Evolutionary conservation across 2,797 vertebrate genomes (phyloP).

Genomic region (Microctenopoma lineatum): DNA sequence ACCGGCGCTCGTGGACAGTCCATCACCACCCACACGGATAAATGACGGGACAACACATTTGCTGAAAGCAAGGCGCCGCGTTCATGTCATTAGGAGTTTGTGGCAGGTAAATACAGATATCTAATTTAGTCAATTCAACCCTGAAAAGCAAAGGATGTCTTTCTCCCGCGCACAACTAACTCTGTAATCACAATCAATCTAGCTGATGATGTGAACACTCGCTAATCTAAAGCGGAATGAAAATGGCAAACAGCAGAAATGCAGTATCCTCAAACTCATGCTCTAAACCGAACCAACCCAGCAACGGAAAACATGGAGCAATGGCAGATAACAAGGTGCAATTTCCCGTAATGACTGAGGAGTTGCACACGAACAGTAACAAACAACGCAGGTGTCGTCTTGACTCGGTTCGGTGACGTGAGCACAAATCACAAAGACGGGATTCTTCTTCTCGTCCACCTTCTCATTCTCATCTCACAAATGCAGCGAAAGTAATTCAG

Average conservation of each 20-base stretch:
- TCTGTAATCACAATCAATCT: background rate
- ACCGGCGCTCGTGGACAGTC: slow-evolving; percentile 5
- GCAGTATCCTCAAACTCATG: too few relatives aligned
- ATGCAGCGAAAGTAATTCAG: background rate
- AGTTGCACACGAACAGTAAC: background rate
- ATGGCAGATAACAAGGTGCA: background rate
- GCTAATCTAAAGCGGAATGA: too few relatives aligned
- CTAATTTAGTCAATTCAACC: background rate
- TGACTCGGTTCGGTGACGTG: background rate
- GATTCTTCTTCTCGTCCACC: background rate
- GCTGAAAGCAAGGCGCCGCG: background rate
- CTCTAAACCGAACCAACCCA: too few relatives aligned
- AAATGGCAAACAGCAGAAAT: too few relatives aligned
- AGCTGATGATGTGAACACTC: background rate
- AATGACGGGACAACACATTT: slow-evolving; percentile 5
- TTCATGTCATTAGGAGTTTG: background rate
- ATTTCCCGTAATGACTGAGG: background rate
- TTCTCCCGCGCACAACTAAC: too few relatives aligned
- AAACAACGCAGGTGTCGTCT: background rate
- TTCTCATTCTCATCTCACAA: background rate
- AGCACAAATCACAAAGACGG: background rate
- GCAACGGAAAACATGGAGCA: too few relatives aligned
- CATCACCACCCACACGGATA: slow-evolving; percentile 23
- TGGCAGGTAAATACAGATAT: background rate
- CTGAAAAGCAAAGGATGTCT: background rate